These are phyloP conservation scores for Salminus brasiliensis DNA, from an alignment of 2,113 vertebrate species.

Conservation along the genomic window DNA sequence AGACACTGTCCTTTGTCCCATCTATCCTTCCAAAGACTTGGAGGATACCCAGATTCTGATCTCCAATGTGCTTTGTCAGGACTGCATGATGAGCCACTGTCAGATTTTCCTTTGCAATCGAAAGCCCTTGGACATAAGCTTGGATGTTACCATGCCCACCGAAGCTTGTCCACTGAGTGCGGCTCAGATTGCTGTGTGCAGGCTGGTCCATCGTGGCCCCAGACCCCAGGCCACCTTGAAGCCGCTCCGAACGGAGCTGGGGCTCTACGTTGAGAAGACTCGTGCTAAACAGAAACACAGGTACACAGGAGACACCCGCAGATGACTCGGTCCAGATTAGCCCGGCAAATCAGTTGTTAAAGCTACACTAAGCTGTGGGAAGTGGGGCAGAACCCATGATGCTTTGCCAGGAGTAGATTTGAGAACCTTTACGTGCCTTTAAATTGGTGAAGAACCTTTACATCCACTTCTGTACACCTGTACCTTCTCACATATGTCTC, in stretches of 20 bases:
- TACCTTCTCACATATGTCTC: too few relatives aligned
- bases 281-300: slow-evolving; percentile 74
- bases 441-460: neutral
- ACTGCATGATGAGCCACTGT: neutral
- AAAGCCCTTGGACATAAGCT: neutral
- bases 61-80: neutral
- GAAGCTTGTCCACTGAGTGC: slow-evolving; percentile 71
- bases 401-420: neutral
- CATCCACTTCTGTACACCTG: too few relatives aligned
- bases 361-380: neutral
- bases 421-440: neutral
- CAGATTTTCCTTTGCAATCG: neutral
- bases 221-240: slow-evolving; percentile 72
- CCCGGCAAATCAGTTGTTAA: neutral
- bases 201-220: slow-evolving; percentile 73
- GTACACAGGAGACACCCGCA: slow-evolving; percentile 57
- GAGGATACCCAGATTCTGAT: too few relatives aligned
- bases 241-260: slow-evolving; percentile 78
- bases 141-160: slow-evolving; percentile 55
- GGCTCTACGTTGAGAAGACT: slow-evolving; percentile 75
- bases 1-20: too few relatives aligned
- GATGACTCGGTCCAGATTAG: neutral
- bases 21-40: too few relatives aligned
- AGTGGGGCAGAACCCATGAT: neutral
- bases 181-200: slow-evolving; percentile 79